These are phyloP conservation scores for Vespertilio murinus DNA, from an alignment of 2,797 vertebrate genomes.

Conservation along the genomic window DNA sequence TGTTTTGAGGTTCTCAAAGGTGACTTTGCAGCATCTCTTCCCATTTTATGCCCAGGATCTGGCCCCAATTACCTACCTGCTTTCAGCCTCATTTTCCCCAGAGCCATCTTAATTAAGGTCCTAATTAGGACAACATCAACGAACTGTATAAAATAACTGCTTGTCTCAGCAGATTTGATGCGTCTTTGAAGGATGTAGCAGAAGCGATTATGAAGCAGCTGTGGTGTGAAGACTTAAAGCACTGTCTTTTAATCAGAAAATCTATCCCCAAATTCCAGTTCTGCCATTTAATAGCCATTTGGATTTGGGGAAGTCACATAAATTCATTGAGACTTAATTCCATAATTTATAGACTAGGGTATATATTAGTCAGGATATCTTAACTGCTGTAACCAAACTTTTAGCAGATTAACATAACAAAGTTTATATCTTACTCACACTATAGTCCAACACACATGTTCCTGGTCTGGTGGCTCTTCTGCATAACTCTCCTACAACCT, in stretches of 20 bases:
- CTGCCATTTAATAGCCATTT: background rate
- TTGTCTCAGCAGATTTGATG: constrained; percentile 48
- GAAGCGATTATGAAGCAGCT: background rate
- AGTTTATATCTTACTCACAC: background rate
- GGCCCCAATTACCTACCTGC: constrained; percentile 36
- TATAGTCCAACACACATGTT: rapidly evolving
- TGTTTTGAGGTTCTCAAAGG: constrained; percentile 32
- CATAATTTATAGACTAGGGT: background rate
- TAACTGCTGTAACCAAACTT: background rate
- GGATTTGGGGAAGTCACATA: background rate
- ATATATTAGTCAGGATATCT: background rate
- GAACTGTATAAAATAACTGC: background rate
- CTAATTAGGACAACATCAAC: constrained; percentile 67
- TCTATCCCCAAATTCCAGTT: background rate
- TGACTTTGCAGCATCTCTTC: constrained; percentile 33
- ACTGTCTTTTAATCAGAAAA: background rate
- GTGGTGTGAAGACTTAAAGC: background rate
- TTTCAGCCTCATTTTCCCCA: constrained; percentile 18
- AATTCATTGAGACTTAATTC: background rate
- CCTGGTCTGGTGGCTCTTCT: background rate
- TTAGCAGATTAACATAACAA: background rate
- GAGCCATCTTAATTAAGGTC: constrained; percentile 63
- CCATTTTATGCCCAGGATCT: background rate
- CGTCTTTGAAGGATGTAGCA: constrained; percentile 10
- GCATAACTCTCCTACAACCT: background rate